Evolutionary conservation across 2,113 vertebrate species (phyloP).

Genomic region (Peromyscus maniculatus): DNA sequence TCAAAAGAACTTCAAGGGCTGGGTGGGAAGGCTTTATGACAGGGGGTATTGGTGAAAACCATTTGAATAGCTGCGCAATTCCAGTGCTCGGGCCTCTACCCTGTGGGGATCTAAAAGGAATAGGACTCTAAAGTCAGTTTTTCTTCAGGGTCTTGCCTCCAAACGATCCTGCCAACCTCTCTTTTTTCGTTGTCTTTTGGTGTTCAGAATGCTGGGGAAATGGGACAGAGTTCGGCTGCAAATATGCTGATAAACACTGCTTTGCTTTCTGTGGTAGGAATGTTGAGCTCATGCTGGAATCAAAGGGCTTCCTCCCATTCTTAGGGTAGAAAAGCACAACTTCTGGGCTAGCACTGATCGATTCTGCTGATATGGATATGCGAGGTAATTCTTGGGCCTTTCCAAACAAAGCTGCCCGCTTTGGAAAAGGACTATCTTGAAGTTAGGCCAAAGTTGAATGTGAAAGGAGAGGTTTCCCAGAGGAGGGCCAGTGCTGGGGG

Average conservation of each 20-base stretch:
- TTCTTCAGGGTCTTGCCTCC: constrained; percentile 41
- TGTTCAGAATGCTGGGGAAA: background rate
- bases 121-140: background rate
- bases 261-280: constrained; percentile 17
- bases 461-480: constrained; percentile 57
- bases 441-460: constrained; percentile 16
- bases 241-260: background rate
- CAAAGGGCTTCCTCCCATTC: constrained; percentile 25
- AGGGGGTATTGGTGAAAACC: constrained; percentile 5
- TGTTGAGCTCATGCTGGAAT: background rate
- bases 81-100: background rate
- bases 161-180: background rate
- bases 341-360: background rate
- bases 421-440: constrained; percentile 35
- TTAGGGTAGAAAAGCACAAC: background rate
- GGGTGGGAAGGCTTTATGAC: background rate
- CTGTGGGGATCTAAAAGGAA: background rate
- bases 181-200: background rate
- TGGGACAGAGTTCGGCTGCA: background rate
- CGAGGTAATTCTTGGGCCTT: constrained; percentile 11
- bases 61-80: background rate
- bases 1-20: background rate
- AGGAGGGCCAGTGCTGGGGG: constrained; percentile 17
- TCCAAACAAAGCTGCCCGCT: constrained; percentile 27
- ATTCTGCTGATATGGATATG: background rate